phyloP scores from a whole-genome alignment of 2,888 invertebrate genomes.

The Agrilus biguttatus region DNA sequence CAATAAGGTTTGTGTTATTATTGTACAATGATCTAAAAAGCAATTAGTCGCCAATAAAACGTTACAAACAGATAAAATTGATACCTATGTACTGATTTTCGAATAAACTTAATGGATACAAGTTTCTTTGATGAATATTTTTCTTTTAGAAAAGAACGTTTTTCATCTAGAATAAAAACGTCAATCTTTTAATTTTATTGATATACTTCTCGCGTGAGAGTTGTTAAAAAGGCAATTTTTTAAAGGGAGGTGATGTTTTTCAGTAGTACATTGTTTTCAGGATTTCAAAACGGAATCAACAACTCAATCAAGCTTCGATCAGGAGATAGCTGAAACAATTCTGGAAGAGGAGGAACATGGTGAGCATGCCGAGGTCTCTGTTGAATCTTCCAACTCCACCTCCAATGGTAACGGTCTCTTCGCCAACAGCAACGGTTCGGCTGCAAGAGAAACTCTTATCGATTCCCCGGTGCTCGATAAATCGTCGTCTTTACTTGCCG shows the following conservation, averaged over 20 bases:
- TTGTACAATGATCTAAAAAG: too few species aligned
- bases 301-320: slow-evolving; percentile 12
- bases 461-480: slow-evolving; percentile 31
- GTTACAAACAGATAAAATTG: too few species aligned
- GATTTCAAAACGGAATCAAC: slow-evolving; percentile 19
- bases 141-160: too few species aligned
- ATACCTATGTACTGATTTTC: too few species aligned
- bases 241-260: not conserved
- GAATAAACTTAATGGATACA: too few species aligned
- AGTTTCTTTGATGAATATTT: too few species aligned
- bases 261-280: slow-evolving; percentile 11
- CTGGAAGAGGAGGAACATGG: slow-evolving; percentile 24
- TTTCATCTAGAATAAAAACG: not conserved
- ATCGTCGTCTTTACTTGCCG: slow-evolving; percentile 24
- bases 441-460: slow-evolving; percentile 23
- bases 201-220: too few species aligned
- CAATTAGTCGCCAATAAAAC: too few species aligned
- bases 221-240: not conserved
- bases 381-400: slow-evolving; percentile 21
- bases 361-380: slow-evolving; percentile 9
- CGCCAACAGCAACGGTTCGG: slow-evolving; percentile 15
- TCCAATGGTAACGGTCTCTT: slow-evolving; percentile 18
- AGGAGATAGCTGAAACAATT: slow-evolving; percentile 27
- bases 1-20: too few species aligned
- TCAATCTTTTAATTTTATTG: too few species aligned